Evolutionary conservation across 37 sponge, comb jelly and placozoan genomes (phyloP), one percentile per base, ranked within the genome.

Genomic region (Chondrilla cf. caribensis): DNA sequence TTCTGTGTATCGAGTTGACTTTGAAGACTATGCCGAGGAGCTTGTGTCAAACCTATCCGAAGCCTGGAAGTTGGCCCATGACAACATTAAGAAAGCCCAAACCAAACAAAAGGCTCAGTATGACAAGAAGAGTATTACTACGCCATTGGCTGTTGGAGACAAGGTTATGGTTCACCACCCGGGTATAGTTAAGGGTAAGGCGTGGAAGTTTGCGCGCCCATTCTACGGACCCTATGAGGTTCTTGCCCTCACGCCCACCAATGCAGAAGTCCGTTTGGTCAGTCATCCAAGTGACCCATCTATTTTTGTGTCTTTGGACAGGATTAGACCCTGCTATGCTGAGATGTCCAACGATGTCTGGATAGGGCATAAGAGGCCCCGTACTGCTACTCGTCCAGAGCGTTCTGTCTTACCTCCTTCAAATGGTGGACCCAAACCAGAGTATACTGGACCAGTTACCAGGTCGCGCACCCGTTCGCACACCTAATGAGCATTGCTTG

Each of bases 331-430:
- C 5, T 62, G 64, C 29, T 62, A 62, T 15, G 18, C 25, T 9
- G 64, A 62, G 64, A 62, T 62, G 64, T 62, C 64, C 64, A 62
- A 62, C 22, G 29, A 28, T 62, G 25, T 62, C 18, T 62, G 64
- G 64, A 15, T 62, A n/a, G 64, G 64, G 7, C 64, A 62, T 15
- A 28, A n/a, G 15, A n/a, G 22, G 29, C 64, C 64, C 22, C 11
- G 17, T 55, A 55, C 11, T 11, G 29, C 64, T 29, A 4, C 29
- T n/a, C 7, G 64, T 28, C 25, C 25, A 19, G 15, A n/a, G 8
- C 64, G 64, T 62, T 15, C 64, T 62, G 29, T n/a, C 22, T 5
- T n/a, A 7, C 25, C 22, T 15, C 5, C 8, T 6, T 5, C 8
- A 5, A n/a, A 62, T 62, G 18, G 29, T 62, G 64, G 8, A 7